phyloP scores from a whole-genome alignment of 2,113 vertebrate genomes.

The Rousettus leschenaultii region DNA sequence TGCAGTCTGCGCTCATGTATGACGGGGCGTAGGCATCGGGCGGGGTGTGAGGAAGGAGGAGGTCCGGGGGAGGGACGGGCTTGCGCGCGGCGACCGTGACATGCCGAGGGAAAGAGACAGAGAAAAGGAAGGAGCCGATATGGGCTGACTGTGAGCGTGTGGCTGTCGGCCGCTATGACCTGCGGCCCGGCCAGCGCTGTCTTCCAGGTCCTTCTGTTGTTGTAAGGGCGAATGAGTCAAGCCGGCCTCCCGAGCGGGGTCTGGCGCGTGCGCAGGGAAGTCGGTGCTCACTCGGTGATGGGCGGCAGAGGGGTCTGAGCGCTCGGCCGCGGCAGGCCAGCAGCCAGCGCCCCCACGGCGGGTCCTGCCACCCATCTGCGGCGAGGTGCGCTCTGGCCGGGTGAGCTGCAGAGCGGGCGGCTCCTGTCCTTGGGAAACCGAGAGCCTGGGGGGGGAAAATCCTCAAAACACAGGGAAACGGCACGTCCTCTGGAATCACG shows the following conservation, averaged over 20 bases:
- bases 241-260: not conserved
- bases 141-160: not conserved
- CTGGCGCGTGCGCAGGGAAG: not conserved
- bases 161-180: not conserved
- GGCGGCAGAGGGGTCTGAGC: not conserved
- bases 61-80: not conserved
- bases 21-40: rapidly evolving
- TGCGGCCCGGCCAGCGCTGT: not conserved
- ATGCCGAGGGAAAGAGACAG: not conserved
- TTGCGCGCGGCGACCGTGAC: not conserved
- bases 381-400: not conserved
- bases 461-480: not conserved
- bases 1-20: rapidly evolving
- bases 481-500: rapidly evolving
- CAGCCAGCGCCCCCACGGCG: not conserved
- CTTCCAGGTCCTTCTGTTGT: not conserved
- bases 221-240: no score
- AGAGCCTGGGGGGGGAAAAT: not conserved
- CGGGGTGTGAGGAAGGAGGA: not conserved
- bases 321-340: not conserved
- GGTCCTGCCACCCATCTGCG: rapidly evolving
- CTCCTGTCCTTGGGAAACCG: not conserved
- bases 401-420: not conserved
- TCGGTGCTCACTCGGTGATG: not conserved
- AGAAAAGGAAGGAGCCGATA: not conserved